Evolutionary conservation across 1,140 invertebrate species (phyloP).

Genomic region (Lordiphosa clarofinis): DNA sequence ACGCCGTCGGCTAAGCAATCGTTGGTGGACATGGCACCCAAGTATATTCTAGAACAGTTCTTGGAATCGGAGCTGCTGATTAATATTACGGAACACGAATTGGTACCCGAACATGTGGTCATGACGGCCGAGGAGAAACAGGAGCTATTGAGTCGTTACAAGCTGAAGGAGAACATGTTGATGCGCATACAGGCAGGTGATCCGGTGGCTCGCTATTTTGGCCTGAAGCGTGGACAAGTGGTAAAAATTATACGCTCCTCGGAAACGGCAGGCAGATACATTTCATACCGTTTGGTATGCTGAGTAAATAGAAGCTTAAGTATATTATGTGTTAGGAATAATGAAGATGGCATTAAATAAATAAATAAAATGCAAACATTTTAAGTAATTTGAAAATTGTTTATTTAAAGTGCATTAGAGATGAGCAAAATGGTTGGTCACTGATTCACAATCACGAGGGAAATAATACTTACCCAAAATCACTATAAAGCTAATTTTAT

Average conservation of each 20-base stretch:
- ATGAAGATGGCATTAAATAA: too few relatives aligned
- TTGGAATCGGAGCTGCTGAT: slow-evolving; percentile 98
- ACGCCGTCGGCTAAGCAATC: slow-evolving; percentile 99
- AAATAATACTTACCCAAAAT: too few relatives aligned
- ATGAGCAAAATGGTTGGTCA: too few relatives aligned
- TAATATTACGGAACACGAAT: slow-evolving; percentile 99
- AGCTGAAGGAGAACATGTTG: slow-evolving; percentile 99
- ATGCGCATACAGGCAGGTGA: slow-evolving; percentile 99
- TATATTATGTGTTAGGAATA: too few relatives aligned
- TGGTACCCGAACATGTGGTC: slow-evolving; percentile 99
- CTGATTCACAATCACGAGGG: too few relatives aligned
- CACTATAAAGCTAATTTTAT: too few relatives aligned
- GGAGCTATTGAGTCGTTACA: slow-evolving; percentile 90
- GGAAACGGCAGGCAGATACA: slow-evolving; percentile 98
- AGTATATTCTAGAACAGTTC: slow-evolving; percentile 99
- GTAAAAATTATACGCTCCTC: slow-evolving; percentile 98
- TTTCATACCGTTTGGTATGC: slow-evolving; percentile 98
- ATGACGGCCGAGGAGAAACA: slow-evolving; percentile 98
- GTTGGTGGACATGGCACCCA: slow-evolving; percentile 98
- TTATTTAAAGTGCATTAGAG: too few relatives aligned
- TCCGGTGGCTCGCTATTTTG: slow-evolving; percentile 91
- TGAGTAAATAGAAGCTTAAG: slow-evolving; percentile 79
- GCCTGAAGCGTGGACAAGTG: slow-evolving; percentile 84
- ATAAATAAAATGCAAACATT: too few relatives aligned
- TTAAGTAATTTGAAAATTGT: too few relatives aligned